These are phyloP conservation scores for Brenthis daphne DNA, from an alignment of 2,888 invertebrate genomes.

Conservation along the genomic window DNA sequence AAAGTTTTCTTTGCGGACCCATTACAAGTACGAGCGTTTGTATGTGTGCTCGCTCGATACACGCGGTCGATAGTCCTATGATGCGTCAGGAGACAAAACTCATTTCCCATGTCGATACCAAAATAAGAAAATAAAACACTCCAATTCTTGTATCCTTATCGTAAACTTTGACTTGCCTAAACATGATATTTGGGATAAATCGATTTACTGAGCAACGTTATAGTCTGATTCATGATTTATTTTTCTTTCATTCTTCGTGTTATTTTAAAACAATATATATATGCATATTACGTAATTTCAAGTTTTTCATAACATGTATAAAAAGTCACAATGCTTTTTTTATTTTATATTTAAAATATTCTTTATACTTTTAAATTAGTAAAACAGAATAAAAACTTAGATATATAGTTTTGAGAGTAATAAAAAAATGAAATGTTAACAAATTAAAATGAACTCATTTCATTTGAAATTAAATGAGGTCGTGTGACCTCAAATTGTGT, in stretches of 20 bases:
- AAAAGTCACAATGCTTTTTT: too few species aligned
- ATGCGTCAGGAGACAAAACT: slow-evolving; percentile 41
- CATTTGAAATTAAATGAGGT: slow-evolving; percentile 47
- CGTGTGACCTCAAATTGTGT: slow-evolving; percentile 64
- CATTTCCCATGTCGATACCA: slow-evolving; percentile 34
- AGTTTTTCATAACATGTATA: too few species aligned
- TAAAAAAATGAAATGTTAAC: neutral
- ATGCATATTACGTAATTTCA: too few species aligned
- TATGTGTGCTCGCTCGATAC: slow-evolving; percentile 70
- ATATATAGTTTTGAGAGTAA: neutral
- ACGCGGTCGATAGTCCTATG: slow-evolving; percentile 67
- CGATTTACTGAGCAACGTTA: neutral
- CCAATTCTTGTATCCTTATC: slow-evolving; percentile 24
- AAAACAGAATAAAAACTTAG: neutral
- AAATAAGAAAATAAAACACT: slow-evolving; percentile 33
- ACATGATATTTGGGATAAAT: neutral
- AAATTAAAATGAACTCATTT: slow-evolving; percentile 26
- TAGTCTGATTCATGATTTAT: too few species aligned
- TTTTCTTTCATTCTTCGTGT: too few species aligned
- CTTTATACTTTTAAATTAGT: too few species aligned
- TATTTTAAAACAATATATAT: too few species aligned
- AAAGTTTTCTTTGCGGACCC: slow-evolving; percentile 83
- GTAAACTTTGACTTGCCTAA: neutral
- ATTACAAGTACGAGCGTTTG: slow-evolving; percentile 75
- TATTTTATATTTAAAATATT: too few species aligned